A percentile compares a stretch with the other conserved stretches of the same genome.
phyloP scores from a whole-genome alignment of 2,113 vertebrate genomes.

The Protomyctophum bolini region DNA sequence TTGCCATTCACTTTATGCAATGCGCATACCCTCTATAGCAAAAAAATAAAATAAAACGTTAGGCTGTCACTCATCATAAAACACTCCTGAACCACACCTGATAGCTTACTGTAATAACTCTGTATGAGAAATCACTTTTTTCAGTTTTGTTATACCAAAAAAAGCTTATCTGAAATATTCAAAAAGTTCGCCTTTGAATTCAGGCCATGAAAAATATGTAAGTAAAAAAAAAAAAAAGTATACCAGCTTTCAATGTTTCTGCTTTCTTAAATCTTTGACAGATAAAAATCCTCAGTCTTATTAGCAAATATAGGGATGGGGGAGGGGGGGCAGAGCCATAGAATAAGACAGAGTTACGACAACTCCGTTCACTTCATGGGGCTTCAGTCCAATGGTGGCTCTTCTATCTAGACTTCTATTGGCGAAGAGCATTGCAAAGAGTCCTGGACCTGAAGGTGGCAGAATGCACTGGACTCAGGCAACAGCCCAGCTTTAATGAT shows the following conservation, averaged over 20 bases:
- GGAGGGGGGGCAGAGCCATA: no score
- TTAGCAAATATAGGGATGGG: conserved; percentile 57
- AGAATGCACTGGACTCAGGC: no score
- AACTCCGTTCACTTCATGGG: no score
- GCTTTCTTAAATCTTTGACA: conserved; percentile 45
- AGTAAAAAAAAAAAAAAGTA: conserved; percentile 46
- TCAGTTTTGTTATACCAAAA: conserved; percentile 34
- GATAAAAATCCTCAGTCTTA: conserved; percentile 56
- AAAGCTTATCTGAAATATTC: conserved; percentile 67
- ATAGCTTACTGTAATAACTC: conserved; percentile 66
- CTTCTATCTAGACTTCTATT: no score
- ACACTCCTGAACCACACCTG: conserved; percentile 38
- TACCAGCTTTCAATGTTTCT: conserved; percentile 44
- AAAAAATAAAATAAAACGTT: no score
- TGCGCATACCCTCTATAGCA: no score
- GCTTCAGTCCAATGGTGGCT: no score
- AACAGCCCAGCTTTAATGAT: no score
- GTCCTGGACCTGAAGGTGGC: no score
- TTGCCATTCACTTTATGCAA: no score
- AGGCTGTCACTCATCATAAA: conserved; percentile 1
- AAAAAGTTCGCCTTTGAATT: conserved; percentile 34
- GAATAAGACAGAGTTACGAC: no score
- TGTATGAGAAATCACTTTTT: conserved; percentile 48
- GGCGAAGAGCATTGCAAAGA: no score
- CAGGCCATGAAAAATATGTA: conserved; percentile 47